phyloP scores from a whole-genome alignment of 2,797 vertebrate species.

The Knipowitschia caucasica region DNA sequence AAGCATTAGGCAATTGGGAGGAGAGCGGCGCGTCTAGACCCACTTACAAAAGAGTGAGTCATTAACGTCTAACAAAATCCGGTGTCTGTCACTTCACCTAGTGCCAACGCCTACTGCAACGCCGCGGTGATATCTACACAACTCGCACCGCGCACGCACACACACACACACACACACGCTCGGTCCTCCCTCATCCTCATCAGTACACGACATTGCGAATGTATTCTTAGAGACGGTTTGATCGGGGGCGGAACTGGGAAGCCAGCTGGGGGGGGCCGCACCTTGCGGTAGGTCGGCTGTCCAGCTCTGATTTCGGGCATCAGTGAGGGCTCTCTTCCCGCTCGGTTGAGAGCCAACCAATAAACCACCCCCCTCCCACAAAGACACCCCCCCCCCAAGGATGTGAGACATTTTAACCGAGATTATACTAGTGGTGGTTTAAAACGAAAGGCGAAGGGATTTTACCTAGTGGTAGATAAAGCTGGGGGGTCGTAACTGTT shows the following conservation, averaged over 20 bases:
- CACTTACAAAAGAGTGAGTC: slow-evolving; percentile 48
- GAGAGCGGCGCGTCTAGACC: slow-evolving; percentile 33
- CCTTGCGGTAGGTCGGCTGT: slow-evolving; percentile 79
- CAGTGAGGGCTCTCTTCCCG: slow-evolving; percentile 67
- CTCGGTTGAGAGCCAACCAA: neutral
- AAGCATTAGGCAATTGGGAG: slow-evolving; percentile 1
- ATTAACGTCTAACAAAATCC: slow-evolving; percentile 63
- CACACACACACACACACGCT: slow-evolving; percentile 56
- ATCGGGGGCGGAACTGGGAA: slow-evolving; percentile 65
- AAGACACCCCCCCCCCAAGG: too few species aligned
- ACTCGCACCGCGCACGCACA: too few species aligned
- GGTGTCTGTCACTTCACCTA: slow-evolving; percentile 45
- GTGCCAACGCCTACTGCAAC: slow-evolving; percentile 56
- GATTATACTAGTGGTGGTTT: too few species aligned
- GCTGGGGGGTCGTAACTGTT: too few species aligned
- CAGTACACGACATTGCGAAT: too few species aligned
- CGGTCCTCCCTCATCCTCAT: slow-evolving; percentile 50
- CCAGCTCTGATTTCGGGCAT: slow-evolving; percentile 69
- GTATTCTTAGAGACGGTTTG: slow-evolving; percentile 71
- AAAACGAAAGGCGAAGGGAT: too few species aligned
- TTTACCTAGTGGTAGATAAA: too few species aligned
- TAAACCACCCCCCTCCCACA: too few species aligned
- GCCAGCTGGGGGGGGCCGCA: slow-evolving; percentile 69
- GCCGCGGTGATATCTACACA: slow-evolving; percentile 44
- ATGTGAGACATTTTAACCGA: too few species aligned